Evolutionary conservation across 2,888 invertebrate species (phyloP), one percentile per base, ranked within the genome.

Genomic region (Drosophila macrospina): DNA sequence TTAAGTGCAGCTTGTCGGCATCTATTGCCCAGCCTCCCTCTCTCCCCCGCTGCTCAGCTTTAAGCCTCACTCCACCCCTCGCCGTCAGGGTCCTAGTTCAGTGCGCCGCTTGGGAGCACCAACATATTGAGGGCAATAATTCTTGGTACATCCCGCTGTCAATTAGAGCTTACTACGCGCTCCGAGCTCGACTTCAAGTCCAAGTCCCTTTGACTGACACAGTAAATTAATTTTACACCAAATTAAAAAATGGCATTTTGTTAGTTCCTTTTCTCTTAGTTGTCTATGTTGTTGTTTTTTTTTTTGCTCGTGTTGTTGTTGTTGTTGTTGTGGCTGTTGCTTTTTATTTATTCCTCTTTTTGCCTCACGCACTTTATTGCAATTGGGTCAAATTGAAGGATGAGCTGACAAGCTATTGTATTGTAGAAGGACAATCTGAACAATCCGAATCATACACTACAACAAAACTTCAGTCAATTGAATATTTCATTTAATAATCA

Each of bases 111-210:
- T 41, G 54, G 62, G 36, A 45, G 52, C 7, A 20, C 34, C 55
- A 52, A 68, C 39, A 68, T 80, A 67, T 70, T 74, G 74, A 48
- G 48, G 32, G 69, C 78, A 80, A 80, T 81, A 80, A 70, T 73
- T 84, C 74, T 60, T 81, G 62, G 56, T 62, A 73, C 71, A 52
- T 69, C 56, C 56, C 63, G 51, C 78, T 80, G 78, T 80, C 81
- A 80, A 80, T 84, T 80, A 82, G 71, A 71, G 63, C 41, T 48
- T 62, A n/a, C 39, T 45, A 36, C 39, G 69, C 39, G 26, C 24
- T 44, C 32, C 48, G 50, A 36, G 26, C 30, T 47, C 24, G 59
- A 42, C 15, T 67, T 45, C 41, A 11, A 34, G 37, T 30, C 26
- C 20, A n/a, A n/a, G 37, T 39, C 32, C 42, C 32, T 34, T 44